A percentile compares a stretch with the other conserved stretches of the same genome.
phyloP scores from a whole-genome alignment of 2,797 vertebrate species.

The Falco rusticolus region DNA sequence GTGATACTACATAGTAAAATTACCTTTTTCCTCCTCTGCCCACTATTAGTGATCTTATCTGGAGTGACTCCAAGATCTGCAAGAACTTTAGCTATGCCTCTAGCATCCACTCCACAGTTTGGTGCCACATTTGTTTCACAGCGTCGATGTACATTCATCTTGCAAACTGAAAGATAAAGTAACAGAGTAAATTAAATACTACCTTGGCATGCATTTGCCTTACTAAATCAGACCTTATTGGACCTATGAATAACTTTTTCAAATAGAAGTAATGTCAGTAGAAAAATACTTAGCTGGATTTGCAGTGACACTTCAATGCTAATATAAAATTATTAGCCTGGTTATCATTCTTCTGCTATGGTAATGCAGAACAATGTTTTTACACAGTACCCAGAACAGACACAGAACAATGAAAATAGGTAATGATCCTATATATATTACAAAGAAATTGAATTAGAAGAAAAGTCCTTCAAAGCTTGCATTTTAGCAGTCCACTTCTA shows the following conservation, averaged over 20 bases:
- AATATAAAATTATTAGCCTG: background rate
- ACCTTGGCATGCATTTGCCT: background rate
- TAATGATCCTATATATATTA: background rate
- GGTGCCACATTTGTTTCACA: constrained; percentile 96
- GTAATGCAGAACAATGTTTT: background rate
- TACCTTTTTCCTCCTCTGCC: constrained; percentile 95
- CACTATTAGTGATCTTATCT: constrained; percentile 94
- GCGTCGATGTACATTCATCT: constrained; percentile 96
- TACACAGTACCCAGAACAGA: background rate
- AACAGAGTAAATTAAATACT: background rate
- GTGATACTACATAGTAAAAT: background rate
- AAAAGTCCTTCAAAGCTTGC: background rate
- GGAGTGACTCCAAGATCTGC: constrained; percentile 95
- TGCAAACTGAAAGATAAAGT: constrained; percentile 85
- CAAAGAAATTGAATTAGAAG: background rate
- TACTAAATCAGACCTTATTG: background rate
- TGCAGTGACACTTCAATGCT: background rate
- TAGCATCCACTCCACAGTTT: constrained; percentile 94
- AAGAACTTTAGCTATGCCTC: constrained; percentile 94
- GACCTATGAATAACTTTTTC: background rate
- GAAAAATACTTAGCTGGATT: background rate
- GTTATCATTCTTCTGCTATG: background rate
- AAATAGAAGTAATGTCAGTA: background rate
- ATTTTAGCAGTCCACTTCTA: background rate
- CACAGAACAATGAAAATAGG: background rate